Evolutionary conservation across 37 sponge, comb jelly and placozoan genomes (phyloP).

Genomic region (Axinella damicornis): DNA sequence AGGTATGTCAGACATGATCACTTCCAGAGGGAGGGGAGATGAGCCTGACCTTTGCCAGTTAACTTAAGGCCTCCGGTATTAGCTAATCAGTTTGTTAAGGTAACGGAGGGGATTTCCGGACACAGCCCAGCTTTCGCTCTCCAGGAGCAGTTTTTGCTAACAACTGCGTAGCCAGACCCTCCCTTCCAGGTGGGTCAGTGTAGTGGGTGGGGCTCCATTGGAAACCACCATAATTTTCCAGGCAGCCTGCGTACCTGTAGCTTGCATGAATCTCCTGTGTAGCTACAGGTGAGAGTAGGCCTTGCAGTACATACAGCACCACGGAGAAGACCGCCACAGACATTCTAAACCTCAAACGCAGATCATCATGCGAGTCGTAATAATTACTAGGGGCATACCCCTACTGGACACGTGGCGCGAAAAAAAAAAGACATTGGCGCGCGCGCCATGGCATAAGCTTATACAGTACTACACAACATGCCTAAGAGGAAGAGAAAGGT

Average conservation of each 20-base stretch:
- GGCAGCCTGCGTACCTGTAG: not conserved
- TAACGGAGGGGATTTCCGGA: too few species aligned
- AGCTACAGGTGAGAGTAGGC: not conserved
- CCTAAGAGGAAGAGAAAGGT: slow-evolving; percentile 13
- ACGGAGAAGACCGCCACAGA: not conserved
- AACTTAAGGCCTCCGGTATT: too few species aligned
- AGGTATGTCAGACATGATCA: too few species aligned
- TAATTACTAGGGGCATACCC: not conserved
- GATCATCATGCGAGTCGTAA: too few species aligned
- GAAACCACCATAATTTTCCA: not conserved
- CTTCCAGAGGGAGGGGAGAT: too few species aligned
- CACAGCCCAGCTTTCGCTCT: too few species aligned
- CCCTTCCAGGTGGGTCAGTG: too few species aligned
- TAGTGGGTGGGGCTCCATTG: slow-evolving; percentile 1
- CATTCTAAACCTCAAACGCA: too few species aligned
- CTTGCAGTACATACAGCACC: not conserved
- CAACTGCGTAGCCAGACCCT: too few species aligned
- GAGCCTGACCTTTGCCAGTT: too few species aligned
- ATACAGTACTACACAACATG: not conserved
- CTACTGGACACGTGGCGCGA: not conserved
- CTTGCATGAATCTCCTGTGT: not conserved
- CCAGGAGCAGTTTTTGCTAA: too few species aligned
- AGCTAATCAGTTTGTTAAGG: too few species aligned
- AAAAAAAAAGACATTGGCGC: not conserved
- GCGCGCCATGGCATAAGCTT: not conserved